A percentile compares a stretch with the other conserved stretches of the same genome.
phyloP scores from a whole-genome alignment of 2,888 invertebrate genomes.

The Tetropium fuscum region DNA sequence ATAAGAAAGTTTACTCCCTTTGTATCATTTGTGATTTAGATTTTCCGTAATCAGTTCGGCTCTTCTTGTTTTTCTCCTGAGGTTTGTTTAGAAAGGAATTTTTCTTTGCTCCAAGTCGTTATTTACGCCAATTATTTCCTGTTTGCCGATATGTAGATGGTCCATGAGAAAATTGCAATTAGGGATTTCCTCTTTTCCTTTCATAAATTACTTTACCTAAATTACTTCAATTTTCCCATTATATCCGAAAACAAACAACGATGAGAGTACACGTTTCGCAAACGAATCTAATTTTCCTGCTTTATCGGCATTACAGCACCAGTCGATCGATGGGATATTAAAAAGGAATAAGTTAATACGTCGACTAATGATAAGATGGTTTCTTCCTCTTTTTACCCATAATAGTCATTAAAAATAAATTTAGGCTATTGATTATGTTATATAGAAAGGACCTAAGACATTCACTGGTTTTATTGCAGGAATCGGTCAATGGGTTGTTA shows the following conservation, averaged over 20 bases:
- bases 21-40: slow-evolving; percentile 60
- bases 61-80: slow-evolving; percentile 36
- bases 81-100: slow-evolving; percentile 29
- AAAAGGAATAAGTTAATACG: no score
- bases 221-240: slow-evolving; percentile 22
- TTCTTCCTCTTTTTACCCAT: no score
- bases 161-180: slow-evolving; percentile 16
- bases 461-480: no score
- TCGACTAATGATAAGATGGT: no score
- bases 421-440: no score
- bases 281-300: slow-evolving; percentile 12
- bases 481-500: no score
- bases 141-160: slow-evolving; percentile 26
- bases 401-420: no score
- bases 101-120: slow-evolving; percentile 32
- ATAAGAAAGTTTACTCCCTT: slow-evolving; percentile 57
- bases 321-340: slow-evolving; percentile 3
- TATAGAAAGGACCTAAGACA: no score
- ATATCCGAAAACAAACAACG: slow-evolving; percentile 12
- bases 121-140: slow-evolving; percentile 42
- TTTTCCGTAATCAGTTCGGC: slow-evolving; percentile 51
- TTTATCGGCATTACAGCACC: not conserved
- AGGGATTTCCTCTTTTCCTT: slow-evolving; percentile 10
- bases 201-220: slow-evolving; percentile 21
- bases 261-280: slow-evolving; percentile 10